Base-by-base conservation (phyloP, 2,113 vertebrate species). In the Cacatua alba region DNA sequence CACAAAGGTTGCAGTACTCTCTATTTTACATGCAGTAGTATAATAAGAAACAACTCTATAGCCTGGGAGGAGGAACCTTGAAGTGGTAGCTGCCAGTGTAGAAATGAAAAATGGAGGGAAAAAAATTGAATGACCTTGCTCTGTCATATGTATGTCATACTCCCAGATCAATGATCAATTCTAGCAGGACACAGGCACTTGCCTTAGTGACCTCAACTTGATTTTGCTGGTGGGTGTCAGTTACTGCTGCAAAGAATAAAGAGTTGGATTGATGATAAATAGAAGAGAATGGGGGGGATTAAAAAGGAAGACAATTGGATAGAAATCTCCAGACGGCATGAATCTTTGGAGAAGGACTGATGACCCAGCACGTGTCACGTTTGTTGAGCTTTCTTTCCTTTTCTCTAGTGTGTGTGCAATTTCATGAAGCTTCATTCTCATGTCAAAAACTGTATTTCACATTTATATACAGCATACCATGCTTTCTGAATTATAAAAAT, bases 91-190 rank as follows among this genome's bases (percentile, higher is more conserved):
- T 53, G 57, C 41, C 39, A 39, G 33, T 16, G 16, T 13, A 71
- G 44, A 79, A 95, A 92, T 69, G 59, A 92, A 93, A 95, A 90
- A 70, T 37, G 10, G 31, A n/a, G 15, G 13, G 39, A 48, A 69
- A 69, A 12, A 60, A 89, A 39, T 77, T 33, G 52, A 68, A 18
- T 78, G 74, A 86, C 90, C 80, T 93, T 93, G 17, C 14, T 70
- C 29, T 80, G 29, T 77, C 52, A 69, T n/a, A 53, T 9, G 63
- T 57, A 31, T 78, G 51, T 44, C 77, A 79, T 62, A 79, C 28
- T 81, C 44, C 17, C 39, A 62, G 49, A 59, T 68, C 72, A 86
- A 2, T 35, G 28, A 67, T n/a, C 41, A 83, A 1, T 60, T 86
- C 57, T 59, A 81, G 13, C 31, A 85, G 33, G 59, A 69, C 39